Evolutionary conservation across 2,888 invertebrate species (phyloP), one percentile per base, ranked within the genome.

Genomic region (Willowsia nigromaculata): DNA sequence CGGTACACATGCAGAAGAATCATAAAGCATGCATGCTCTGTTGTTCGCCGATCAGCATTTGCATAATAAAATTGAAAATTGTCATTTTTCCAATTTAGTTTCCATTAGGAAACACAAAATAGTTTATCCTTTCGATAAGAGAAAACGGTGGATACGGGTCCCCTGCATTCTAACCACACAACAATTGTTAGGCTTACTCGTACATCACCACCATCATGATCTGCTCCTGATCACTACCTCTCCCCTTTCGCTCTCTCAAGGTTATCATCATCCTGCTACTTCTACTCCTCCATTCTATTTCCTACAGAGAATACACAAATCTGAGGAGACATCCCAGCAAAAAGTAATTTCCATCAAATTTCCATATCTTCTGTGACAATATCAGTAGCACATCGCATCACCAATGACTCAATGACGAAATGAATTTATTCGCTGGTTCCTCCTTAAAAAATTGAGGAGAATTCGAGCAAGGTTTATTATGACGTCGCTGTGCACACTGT

Each of bases 341-440:
- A 76, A 62, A 25, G 76, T 74, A 85, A 85, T 76, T 85, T 85
- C 76, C 59, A 85, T 85, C 47, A 85, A 74, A 85, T 76, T 85
- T 85, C 76, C 85, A 76, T 85, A 85, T 85, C 59, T 56, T 43
- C 43, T 76, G 47, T 62, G 76, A 78, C 85, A 85, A 18, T 62
- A 56, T 85, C 76, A 62, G 74, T 59, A 74, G 71, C n/a, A 43
- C 22, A 15, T 18, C 80, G 22, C 56, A 59, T 50, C 80, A 80
- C 37, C 6, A 56, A 56, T 78, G 56, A 27, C 53, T 33, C 6
- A 56, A 56, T 78, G 56, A 27, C 53, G 33, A 56, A 56, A 78
- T 40, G 56, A 22, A 78, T 78, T 76, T 76, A 71, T 71, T 71
- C 43, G 68, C 15, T 37, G 25, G 68, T 25, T 71, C 40, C 37